A percentile compares a stretch with the other conserved stretches of the same genome.
phyloP scores from a whole-genome alignment of 1,140 invertebrate species.

The Penaeus japonicus region DNA sequence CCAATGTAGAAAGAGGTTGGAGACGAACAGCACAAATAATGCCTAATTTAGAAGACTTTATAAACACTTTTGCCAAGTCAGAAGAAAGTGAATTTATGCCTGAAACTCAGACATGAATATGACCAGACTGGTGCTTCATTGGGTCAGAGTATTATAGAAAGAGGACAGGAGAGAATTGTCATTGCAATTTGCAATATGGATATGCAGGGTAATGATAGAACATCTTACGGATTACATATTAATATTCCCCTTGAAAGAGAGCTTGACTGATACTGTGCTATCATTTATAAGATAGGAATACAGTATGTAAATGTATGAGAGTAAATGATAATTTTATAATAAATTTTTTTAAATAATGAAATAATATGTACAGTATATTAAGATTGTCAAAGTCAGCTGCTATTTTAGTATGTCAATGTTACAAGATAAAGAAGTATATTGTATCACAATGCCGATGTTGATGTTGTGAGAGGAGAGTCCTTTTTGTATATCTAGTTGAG shows the following conservation, averaged over 20 bases:
- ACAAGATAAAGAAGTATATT: constrained; percentile 52
- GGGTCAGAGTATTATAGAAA: neutral
- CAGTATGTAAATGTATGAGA: constrained; percentile 16
- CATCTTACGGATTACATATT: constrained; percentile 16
- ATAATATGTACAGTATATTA: constrained; percentile 44
- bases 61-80: neutral
- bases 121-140: constrained; percentile 13
- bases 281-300: constrained; percentile 7
- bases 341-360: constrained; percentile 44
- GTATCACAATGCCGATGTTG: constrained; percentile 52
- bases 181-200: constrained; percentile 46
- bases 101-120: constrained; percentile 25
- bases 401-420: constrained; percentile 54
- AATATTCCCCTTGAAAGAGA: constrained; percentile 25
- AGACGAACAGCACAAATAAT: constrained; percentile 52
- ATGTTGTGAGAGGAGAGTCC: constrained; percentile 55
- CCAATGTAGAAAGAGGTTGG: constrained; percentile 44
- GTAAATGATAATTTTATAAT: constrained; percentile 40
- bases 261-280: constrained; percentile 10
- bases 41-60: constrained; percentile 52
- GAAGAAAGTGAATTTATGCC: neutral
- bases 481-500: constrained; percentile 57
- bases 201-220: constrained; percentile 50
- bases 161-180: neutral
- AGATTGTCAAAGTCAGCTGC: constrained; percentile 45